Evolutionary conservation across 2,113 vertebrate genomes (phyloP), one percentile per base, ranked within the genome.

Genomic region (Oryzias curvinotus): DNA sequence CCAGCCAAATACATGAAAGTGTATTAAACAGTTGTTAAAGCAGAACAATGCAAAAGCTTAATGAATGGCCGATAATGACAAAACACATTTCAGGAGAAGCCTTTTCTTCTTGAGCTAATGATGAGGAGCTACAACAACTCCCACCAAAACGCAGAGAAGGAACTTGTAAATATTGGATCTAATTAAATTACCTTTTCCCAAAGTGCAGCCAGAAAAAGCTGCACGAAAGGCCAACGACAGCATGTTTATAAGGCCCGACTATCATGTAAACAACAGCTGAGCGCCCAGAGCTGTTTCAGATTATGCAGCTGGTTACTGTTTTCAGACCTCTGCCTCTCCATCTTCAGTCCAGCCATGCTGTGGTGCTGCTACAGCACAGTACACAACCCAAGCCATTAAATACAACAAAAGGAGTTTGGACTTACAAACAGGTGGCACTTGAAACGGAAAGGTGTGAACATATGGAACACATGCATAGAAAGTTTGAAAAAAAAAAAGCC

Each of bases 21-120:
- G 78, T 52, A 64, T 59, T 71, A 36, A 81, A 67, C 52, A 65
- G 58, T 12, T 10, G 57, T 55, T 48, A 63, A 45, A 30, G 30
- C 52, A 65, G 53, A 74, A 65, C 21, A 66, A 57, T 25, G 55
- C 71, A 66, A 61, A 84, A 73, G 77, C 28, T 60, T 4, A 47
- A 5, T 58, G 21, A 53, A 62, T 0, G 51, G 19, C 30, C 21
- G 28, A 47, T 72, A 21, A 52, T 50, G 52, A 12, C 56, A 43
- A 48, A 75, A 71, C 5, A 45, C 28, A 44, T 15, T 48, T 19
- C 12, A 48, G 47, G 47, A 47, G 5, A 17, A 47, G 19, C 5
- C 15, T 17, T 41, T n/a, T 44, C 25, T 45, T 45, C 36, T 54
- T 18, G 17, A 43, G 6, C 14, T 30, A 69, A 49, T 46, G 49